Percentiles rank a stretch among this genome's conserved stretches.
Conservation (phyloP, 2,797 vertebrate species). For the Enteromius anoplus region DNA sequence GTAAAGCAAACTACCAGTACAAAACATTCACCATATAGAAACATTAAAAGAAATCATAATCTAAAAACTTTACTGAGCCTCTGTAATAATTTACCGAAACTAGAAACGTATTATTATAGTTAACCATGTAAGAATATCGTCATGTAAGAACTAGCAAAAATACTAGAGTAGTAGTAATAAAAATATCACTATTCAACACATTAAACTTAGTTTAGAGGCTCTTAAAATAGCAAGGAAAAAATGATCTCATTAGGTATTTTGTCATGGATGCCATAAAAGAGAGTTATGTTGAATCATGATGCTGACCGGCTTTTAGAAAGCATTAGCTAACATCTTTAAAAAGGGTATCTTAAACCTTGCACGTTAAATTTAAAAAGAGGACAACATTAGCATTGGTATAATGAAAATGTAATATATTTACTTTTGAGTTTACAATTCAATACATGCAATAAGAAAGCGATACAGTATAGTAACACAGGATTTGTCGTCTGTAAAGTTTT, state of each 20-base stretch:
- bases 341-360: not conserved
- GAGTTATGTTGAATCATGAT: slow-evolving; percentile 10
- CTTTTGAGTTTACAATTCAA: not conserved
- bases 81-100: not conserved
- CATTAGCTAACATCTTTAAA: not conserved
- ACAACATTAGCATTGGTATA: not conserved
- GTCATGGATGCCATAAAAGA: not conserved
- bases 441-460: not conserved
- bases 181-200: not conserved
- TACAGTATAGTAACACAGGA: not conserved
- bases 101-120: not conserved
- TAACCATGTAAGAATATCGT: not conserved
- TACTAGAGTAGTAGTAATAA: not conserved
- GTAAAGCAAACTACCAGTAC: not conserved
- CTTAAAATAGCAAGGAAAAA: not conserved
- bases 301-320: slow-evolving; percentile 4
- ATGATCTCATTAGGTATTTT: not conserved
- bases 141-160: not conserved
- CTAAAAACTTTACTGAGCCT: not conserved
- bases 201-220: not conserved
- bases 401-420: not conserved
- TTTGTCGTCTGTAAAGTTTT: not conserved
- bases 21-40: too few relatives aligned
- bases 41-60: not conserved
- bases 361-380: not conserved